These are phyloP conservation scores for Penaeus monodon DNA, from an alignment of 2,888 invertebrate species.

Conservation along the genomic window DNA sequence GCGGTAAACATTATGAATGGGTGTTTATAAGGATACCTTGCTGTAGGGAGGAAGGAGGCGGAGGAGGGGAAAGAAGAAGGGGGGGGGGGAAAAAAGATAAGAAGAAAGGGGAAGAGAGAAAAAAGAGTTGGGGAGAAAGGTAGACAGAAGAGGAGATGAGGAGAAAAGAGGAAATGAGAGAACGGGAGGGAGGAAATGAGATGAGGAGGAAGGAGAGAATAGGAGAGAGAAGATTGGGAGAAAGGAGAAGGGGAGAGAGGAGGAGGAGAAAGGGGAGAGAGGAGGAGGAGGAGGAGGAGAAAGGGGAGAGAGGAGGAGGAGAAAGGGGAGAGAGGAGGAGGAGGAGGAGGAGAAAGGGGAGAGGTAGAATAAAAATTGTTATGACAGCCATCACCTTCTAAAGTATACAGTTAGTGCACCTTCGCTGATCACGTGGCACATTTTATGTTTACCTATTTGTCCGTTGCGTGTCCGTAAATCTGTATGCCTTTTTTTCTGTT, in stretches of 20 bases:
- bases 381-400: neutral
- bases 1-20: no score
- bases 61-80: no score
- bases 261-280: conserved; percentile 4
- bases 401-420: no score
- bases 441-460: neutral
- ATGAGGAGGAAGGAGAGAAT: no score
- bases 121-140: no score
- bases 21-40: no score
- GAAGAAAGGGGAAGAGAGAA: no score
- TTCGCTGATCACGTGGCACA: neutral
- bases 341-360: neutral
- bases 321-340: neutral
- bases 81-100: no score
- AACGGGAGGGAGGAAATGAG: neutral
- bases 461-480: neutral
- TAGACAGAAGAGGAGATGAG: neutral
- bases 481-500: neutral
- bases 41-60: neutral
- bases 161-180: neutral
- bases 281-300: neutral
- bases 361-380: neutral
- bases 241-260: neutral
- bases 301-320: no score
- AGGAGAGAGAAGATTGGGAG: neutral